Conservation (phyloP, 2,797 vertebrate genomes). For the Paratrypauchen microcephalus region DNA sequence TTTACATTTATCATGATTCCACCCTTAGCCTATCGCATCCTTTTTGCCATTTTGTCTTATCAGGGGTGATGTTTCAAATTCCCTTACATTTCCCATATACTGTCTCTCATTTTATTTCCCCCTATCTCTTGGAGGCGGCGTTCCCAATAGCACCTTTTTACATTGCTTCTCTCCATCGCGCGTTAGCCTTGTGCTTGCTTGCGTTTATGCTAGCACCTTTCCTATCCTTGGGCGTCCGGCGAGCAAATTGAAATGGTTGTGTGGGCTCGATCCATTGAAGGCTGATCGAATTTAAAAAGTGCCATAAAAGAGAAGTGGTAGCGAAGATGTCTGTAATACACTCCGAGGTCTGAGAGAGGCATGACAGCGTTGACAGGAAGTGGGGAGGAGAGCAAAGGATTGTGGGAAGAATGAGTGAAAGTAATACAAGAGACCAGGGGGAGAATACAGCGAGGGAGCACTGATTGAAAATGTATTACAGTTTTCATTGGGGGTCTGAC, state of each 20-base stretch:
- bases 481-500: conserved; percentile 1
- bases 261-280: conserved; percentile 65
- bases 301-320: conserved; percentile 73
- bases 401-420: conserved; percentile 8
- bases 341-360: conserved; percentile 65
- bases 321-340: conserved; percentile 70
- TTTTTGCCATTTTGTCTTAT: conserved; percentile 45
- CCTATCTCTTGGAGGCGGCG: conserved; percentile 55
- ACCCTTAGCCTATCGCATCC: conserved; percentile 35
- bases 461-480: conserved; percentile 5
- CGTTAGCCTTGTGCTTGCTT: conserved; percentile 54
- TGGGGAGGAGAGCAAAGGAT: conserved; percentile 15
- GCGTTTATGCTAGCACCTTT: conserved; percentile 68
- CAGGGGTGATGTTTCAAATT: conserved; percentile 47
- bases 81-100: conserved; percentile 37
- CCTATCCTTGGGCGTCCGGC: conserved; percentile 72
- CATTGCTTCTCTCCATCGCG: conserved; percentile 37
- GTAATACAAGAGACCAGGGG: conserved; percentile 1
- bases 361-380: conserved; percentile 57
- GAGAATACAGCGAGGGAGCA: neutral
- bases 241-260: conserved; percentile 85
- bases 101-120: conserved; percentile 62
- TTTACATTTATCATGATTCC: conserved; percentile 49
- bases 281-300: conserved; percentile 83
- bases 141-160: conserved; percentile 41